Evolutionary conservation across 2,888 invertebrate genomes (phyloP), one percentile per base, ranked within the genome.

Genomic region (Drosophila helvetica): DNA sequence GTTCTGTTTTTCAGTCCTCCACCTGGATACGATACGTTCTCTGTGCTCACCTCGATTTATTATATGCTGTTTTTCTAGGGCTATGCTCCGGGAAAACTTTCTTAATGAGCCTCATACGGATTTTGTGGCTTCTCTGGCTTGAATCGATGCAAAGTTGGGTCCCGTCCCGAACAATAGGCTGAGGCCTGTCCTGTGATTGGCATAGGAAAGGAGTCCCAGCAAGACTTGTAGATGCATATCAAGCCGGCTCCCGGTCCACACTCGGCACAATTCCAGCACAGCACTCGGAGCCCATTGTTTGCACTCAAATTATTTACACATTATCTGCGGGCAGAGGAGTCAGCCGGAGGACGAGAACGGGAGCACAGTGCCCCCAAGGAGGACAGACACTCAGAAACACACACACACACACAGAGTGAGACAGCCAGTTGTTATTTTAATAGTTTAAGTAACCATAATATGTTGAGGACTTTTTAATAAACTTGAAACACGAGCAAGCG

Each of bases 381-480:
- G 48, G 64, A 57, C 70, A 74, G 33, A 47, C 30, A 25, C 17
- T 22, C n/a, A 42, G 25, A 25, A 25, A 25, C 70, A 74, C 42
- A 47, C 30, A 25, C 17, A 30, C n/a, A 46, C 45, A 48, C 18
- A 54, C 46, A 54, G 62, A 25, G 8, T 25, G 27, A 69, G 43
- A 52, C 56, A 70, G 66, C 54, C 83, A 38, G 76, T 75, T 79
- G 88, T 86, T 86, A 78, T 86, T 87, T 81, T 88, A 86, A 86
- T 86, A 88, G 85, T 88, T 88, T 86, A 86, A 88, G 85, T 86
- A 87, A 86, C 81, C 88, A 83, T 87, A 86, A 86, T 86, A 86
- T 86, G 86, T 86, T 88, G 88, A 86, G 85, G 81, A 86, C 88
- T 86, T 86, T 86, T 86, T 86, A 87, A 86, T 86, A 88, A 88